Evolutionary conservation across 1,140 invertebrate species (phyloP).

Genomic region (Bombus turneri): DNA sequence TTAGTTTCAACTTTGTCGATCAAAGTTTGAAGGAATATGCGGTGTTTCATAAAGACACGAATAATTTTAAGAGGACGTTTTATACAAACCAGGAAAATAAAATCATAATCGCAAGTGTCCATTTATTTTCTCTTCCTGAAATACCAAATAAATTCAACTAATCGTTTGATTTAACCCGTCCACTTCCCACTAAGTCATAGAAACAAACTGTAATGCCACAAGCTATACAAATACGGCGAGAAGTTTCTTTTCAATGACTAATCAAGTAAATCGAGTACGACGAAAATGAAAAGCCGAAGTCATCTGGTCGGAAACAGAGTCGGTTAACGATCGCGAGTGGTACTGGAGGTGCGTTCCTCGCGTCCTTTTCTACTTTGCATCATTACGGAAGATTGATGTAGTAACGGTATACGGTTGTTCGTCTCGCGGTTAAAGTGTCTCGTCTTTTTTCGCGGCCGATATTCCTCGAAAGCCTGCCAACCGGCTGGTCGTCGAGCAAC

Average conservation of each 20-base stretch:
- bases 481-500: not conserved
- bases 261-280: not conserved
- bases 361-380: slow-evolving; percentile 44
- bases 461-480: slow-evolving; percentile 37
- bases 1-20: no score
- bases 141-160: no score
- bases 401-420: slow-evolving; percentile 52
- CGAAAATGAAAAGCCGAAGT: not conserved
- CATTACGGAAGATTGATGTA: slow-evolving; percentile 56
- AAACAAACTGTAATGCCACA: no score
- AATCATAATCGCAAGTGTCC: no score
- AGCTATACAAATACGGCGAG: no score
- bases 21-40: no score
- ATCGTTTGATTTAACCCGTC: no score
- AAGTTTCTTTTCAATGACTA: not conserved
- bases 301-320: not conserved
- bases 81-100: no score
- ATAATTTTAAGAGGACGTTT: no score
- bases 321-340: slow-evolving; percentile 30
- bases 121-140: no score
- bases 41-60: no score
- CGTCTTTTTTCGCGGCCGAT: slow-evolving; percentile 49
- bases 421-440: slow-evolving; percentile 50
- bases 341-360: not conserved
- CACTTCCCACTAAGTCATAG: not conserved